Conservation (phyloP, 2,797 vertebrate genomes). For the Sebastes hopkinsi region DNA sequence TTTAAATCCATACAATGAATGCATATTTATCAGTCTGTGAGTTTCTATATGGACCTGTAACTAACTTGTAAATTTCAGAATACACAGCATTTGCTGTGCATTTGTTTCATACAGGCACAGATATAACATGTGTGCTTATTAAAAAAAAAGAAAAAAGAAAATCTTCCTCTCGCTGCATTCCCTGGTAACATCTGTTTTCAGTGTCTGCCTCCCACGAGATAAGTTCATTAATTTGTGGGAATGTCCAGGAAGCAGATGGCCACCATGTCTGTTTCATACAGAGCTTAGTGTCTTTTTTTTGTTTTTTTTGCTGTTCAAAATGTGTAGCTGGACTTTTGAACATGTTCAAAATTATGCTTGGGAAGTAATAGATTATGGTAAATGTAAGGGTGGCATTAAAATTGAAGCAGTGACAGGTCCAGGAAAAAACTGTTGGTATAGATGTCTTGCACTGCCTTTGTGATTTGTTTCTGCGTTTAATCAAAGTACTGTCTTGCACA, state of each 20-base stretch:
- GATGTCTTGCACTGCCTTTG: neutral
- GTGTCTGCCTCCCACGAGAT: conserved; percentile 62
- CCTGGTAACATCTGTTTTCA: conserved; percentile 68
- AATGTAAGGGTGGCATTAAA: neutral
- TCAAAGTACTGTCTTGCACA: neutral
- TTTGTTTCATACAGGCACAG: neutral
- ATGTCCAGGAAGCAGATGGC: conserved; percentile 69
- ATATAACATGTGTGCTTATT: neutral
- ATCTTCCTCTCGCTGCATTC: conserved; percentile 22
- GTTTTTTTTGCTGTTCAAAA: neutral
- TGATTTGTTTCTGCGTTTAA: neutral
- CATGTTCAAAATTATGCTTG: neutral
- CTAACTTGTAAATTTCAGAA: neutral
- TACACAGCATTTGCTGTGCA: neutral
- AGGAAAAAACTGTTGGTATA: neutral
- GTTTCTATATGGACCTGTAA: neutral
- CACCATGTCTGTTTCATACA: conserved; percentile 33
- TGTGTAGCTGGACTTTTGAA: neutral
- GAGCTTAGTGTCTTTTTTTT: neutral
- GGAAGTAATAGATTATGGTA: neutral
- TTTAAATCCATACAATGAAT: neutral
- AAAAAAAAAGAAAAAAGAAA: neutral
- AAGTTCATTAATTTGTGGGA: conserved; percentile 67
- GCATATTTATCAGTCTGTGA: neutral
- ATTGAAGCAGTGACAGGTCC: neutral